Base-by-base conservation (phyloP, 2,888 invertebrate genomes). In the Drosophila kokeensis region DNA sequence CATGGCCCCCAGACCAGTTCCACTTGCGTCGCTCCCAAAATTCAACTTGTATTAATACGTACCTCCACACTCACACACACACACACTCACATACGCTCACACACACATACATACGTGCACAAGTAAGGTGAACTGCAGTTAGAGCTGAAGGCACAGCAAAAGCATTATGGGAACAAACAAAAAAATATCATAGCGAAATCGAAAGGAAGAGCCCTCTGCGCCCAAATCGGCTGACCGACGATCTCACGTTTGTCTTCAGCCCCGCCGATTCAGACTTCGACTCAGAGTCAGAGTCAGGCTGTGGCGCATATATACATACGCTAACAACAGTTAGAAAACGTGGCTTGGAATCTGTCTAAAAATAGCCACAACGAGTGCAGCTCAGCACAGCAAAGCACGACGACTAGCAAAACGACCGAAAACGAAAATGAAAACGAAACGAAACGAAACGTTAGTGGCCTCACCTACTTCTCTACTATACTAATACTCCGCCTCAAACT, bases 281-380 rank as follows among this genome's bases (percentile, higher is more conserved):
- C 45, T 45, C 45, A 24, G 45, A 45, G 24, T 45, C 45, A 45
- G 15, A 45, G 45, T 45, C 45, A 42, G 42, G 34, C 53, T 36
- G 24, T 24, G 36, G 34, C 34, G 21, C 34, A 36, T 45, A 24
- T 15, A 21, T 13, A 54, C 67, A 79, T 89, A 91, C 91, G 83
- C 90, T 80, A 91, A 83, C 84, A 90, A 91, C 92, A 91, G 91
- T 92, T 92, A 91, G 91, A 91, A 91, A 91, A 90, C 92, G 89
- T 91, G 91, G 83, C 91, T 91, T 90, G 85, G 83, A 91, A 91
- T 91, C 91, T 91, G 90, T 90, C 92, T 91, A 92, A 91, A 92
- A 90, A 91, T 90, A 90, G 90, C 91, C 82, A 80, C 88, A 79
- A 50, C 87, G 87, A 90, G 82, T 88, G 87, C 82, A 82, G 72